Percentiles rank a stretch among this genome's conserved stretches.
These are phyloP conservation scores for Cecidostiba fungosa DNA, from an alignment of 2,888 invertebrate species.

Conservation along the genomic window DNA sequence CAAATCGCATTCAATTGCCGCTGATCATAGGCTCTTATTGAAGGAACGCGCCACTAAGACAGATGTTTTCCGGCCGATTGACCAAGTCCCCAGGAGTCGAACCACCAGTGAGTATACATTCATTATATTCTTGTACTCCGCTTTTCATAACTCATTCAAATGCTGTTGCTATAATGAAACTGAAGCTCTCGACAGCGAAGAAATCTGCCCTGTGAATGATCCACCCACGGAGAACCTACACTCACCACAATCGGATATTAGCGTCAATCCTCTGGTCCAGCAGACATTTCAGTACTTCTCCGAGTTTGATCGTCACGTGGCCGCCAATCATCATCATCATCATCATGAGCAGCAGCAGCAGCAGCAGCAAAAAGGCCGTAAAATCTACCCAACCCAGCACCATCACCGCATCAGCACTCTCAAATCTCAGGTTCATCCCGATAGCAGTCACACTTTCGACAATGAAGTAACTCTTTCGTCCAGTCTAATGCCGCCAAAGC, in stretches of 20 bases:
- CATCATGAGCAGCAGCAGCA: background rate
- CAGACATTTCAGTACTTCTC: slow-evolving; percentile 66
- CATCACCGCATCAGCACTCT: background rate
- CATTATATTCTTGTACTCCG: background rate
- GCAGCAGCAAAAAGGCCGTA: slow-evolving; percentile 34
- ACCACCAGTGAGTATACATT: background rate
- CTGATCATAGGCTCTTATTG: background rate
- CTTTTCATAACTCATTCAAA: background rate
- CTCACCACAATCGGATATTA: slow-evolving; percentile 37
- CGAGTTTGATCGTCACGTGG: slow-evolving; percentile 64
- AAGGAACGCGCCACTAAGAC: background rate
- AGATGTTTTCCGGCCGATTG: slow-evolving; percentile 35
- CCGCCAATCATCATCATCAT: background rate
- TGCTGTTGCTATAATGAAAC: background rate
- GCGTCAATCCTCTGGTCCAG: slow-evolving; percentile 62
- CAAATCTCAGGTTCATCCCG: background rate
- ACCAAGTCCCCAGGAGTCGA: slow-evolving; percentile 1
- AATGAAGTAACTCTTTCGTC: background rate
- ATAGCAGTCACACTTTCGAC: background rate
- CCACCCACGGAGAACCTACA: slow-evolving; percentile 42
- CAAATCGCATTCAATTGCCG: background rate
- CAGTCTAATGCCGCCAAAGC: slow-evolving; percentile 85
- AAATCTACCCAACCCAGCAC: slow-evolving; percentile 22
- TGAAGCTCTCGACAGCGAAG: background rate
- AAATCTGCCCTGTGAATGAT: slow-evolving; percentile 2